phyloP scores from a whole-genome alignment of 1,140 invertebrate genomes.

The Apocrypta bakeri region DNA sequence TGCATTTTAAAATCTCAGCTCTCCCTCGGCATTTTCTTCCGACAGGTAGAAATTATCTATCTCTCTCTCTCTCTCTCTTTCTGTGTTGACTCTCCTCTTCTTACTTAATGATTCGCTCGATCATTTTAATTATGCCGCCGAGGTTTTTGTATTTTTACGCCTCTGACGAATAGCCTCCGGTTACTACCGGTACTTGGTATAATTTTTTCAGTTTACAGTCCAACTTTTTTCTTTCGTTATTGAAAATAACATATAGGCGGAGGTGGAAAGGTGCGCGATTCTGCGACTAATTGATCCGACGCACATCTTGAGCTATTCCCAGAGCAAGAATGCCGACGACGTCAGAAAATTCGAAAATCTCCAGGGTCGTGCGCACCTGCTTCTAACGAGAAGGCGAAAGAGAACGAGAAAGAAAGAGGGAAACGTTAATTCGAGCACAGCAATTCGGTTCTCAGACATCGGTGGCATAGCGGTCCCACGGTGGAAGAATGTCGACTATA shows the following conservation, averaged over 20 bases:
- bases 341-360: slow-evolving; percentile 11
- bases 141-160: neutral
- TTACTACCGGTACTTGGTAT: too few species aligned
- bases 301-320: neutral
- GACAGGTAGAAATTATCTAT: neutral
- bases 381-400: slow-evolving; percentile 10
- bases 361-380: slow-evolving; percentile 1
- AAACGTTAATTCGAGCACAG: neutral
- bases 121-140: slow-evolving; percentile 27
- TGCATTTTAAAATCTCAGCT: slow-evolving; percentile 1
- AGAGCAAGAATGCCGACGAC: neutral
- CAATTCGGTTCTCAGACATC: neutral
- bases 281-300: neutral
- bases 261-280: neutral
- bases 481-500: neutral
- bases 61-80: too few species aligned
- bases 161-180: too few species aligned
- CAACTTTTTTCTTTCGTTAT: neutral
- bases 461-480: neutral
- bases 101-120: slow-evolving; percentile 17
- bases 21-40: neutral
- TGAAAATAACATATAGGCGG: too few species aligned
- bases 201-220: neutral
- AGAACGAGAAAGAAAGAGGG: too few species aligned
- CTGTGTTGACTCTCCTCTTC: slow-evolving; percentile 2